A percentile compares a stretch with the other conserved stretches of the same genome.
phyloP scores from a whole-genome alignment of 2,113 vertebrate genomes.

The Motacilla tschutschensis region DNA sequence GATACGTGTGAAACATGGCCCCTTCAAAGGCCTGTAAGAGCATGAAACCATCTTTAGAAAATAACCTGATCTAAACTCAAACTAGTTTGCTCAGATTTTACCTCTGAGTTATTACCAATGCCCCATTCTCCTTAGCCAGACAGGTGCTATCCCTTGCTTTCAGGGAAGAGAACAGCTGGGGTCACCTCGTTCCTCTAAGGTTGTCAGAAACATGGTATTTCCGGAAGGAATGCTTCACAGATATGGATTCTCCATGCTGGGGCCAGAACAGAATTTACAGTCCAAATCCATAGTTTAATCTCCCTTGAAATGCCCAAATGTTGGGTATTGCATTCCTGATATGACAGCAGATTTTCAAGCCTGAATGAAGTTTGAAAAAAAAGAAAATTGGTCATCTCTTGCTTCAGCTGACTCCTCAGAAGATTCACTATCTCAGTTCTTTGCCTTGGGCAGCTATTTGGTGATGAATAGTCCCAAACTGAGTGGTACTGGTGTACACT shows the following conservation, averaged over 20 bases:
- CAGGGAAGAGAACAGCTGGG: neutral
- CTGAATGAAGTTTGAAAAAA: neutral
- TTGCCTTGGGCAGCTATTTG: neutral
- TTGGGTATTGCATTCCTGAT: neutral
- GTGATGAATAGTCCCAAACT: neutral
- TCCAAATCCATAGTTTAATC: neutral
- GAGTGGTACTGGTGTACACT: no score
- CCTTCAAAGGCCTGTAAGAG: neutral
- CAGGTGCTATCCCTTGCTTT: neutral
- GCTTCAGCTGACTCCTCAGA: neutral
- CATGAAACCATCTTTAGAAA: neutral
- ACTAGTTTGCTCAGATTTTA: neutral
- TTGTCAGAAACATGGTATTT: neutral
- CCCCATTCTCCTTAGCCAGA: neutral
- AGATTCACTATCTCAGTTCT: neutral
- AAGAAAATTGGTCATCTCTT: neutral
- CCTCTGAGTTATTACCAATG: neutral
- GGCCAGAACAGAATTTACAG: neutral
- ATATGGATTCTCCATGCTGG: neutral
- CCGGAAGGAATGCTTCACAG: neutral
- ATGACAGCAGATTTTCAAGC: neutral
- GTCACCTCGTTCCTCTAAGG: neutral
- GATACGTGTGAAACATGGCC: neutral
- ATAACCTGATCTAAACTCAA: neutral
- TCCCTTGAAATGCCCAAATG: neutral